Conservation (phyloP, 2,888 invertebrate genomes). For the Hirtodrosophila cameraria region DNA sequence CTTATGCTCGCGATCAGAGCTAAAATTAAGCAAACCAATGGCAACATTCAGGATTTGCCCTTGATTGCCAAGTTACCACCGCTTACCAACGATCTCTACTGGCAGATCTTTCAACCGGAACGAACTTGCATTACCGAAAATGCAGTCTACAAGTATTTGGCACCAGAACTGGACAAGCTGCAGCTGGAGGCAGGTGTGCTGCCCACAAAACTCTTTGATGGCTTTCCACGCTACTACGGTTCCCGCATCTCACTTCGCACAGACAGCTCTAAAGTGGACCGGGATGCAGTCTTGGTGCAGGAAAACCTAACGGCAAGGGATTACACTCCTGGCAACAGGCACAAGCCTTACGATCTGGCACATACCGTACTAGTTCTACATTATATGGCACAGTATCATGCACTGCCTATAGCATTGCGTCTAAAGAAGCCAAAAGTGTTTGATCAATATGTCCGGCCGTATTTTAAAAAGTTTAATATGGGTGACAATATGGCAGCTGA, state of each 20-base stretch:
- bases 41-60: conserved; percentile 81
- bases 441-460: conserved; percentile 83
- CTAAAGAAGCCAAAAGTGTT: conserved; percentile 84
- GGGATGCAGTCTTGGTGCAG: conserved; percentile 86
- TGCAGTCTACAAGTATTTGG: conserved; percentile 85
- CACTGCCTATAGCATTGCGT: conserved; percentile 86
- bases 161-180: conserved; percentile 85
- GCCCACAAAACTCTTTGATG: conserved; percentile 83
- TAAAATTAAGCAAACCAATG: conserved; percentile 74
- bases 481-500: conserved; percentile 47
- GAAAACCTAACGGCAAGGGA: conserved; percentile 86
- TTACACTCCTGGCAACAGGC: conserved; percentile 85
- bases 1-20: conserved; percentile 85
- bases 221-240: conserved; percentile 86
- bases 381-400: conserved; percentile 86
- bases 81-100: conserved; percentile 85
- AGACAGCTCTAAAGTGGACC: conserved; percentile 83
- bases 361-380: conserved; percentile 84
- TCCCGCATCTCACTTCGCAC: conserved; percentile 84
- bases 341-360: conserved; percentile 85
- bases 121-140: conserved; percentile 86
- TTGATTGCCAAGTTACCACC: conserved; percentile 87
- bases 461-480: conserved; percentile 78
- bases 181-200: conserved; percentile 85
- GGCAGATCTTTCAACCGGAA: conserved; percentile 85